Evolutionary conservation across 1,140 invertebrate genomes (phyloP).

Genomic region (Papilio machaon): DNA sequence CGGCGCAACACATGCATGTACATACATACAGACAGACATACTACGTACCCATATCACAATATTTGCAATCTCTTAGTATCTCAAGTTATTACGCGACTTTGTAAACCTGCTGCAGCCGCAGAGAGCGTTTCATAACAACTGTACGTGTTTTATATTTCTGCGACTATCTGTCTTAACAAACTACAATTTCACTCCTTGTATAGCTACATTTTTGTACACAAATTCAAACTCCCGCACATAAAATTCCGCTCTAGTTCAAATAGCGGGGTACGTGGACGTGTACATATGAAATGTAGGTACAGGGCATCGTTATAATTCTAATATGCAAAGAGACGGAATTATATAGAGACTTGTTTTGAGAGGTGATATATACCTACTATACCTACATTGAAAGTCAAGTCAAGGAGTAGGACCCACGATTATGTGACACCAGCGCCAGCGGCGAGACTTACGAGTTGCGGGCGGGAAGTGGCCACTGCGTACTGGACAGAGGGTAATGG

Average conservation of each 20-base stretch:
- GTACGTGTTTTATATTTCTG: not conserved
- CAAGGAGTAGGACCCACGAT: not conserved
- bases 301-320: no score
- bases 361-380: not conserved
- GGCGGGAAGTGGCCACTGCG: no score
- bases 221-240: not conserved
- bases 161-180: not conserved
- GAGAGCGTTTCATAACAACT: not conserved
- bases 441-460: no score
- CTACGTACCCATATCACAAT: not conserved
- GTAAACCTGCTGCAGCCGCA: not conserved
- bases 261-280: not conserved
- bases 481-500: no score
- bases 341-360: not conserved
- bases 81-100: not conserved
- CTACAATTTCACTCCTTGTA: not conserved
- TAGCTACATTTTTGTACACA: not conserved
- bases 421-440: no score
- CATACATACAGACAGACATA: no score
- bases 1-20: not conserved
- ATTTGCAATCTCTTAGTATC: conserved; percentile 12
- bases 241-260: not conserved
- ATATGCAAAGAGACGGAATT: no score
- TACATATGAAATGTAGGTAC: no score
- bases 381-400: not conserved